A percentile compares a stretch with the other conserved stretches of the same genome.
Evolutionary conservation across 2,797 vertebrate genomes (phyloP).

Genomic region (Sebastes itinus): DNA sequence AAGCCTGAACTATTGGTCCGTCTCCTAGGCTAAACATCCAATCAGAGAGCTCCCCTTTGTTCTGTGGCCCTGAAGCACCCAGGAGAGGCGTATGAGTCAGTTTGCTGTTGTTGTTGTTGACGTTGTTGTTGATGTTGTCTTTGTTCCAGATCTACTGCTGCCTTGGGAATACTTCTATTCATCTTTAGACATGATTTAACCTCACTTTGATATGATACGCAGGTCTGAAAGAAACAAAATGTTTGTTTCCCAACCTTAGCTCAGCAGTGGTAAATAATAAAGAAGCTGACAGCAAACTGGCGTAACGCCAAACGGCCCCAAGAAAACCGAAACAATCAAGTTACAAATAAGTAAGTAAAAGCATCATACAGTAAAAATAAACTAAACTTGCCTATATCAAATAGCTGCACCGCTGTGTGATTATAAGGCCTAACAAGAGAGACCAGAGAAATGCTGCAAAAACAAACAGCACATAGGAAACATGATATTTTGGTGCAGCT

Average conservation of each 20-base stretch:
- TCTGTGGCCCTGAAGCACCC: conserved; percentile 25
- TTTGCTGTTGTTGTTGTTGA: background rate
- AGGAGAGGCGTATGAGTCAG: background rate
- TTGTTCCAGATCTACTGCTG: conserved; percentile 1
- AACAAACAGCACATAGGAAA: background rate
- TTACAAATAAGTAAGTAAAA: background rate
- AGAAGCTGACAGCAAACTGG: background rate
- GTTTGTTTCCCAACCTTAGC: background rate
- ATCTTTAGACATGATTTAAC: background rate
- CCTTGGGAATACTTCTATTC: background rate
- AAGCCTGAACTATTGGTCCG: conserved; percentile 15
- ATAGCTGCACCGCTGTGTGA: background rate
- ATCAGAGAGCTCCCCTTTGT: conserved; percentile 34
- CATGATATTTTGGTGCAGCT: conserved; percentile 20
- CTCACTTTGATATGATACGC: conserved; percentile 6
- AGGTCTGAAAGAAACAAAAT: conserved; percentile 1
- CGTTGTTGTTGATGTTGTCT: conserved; percentile 14
- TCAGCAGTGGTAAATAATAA: background rate
- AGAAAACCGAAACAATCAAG: background rate
- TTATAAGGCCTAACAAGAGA: background rate
- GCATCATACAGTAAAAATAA: background rate
- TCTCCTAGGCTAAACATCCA: conserved; percentile 6
- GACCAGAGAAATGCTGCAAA: background rate
- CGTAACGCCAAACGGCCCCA: background rate
- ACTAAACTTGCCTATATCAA: background rate